Evolutionary conservation across 2,113 vertebrate species (phyloP), one percentile per base, ranked within the genome.

Genomic region (Psittacara wagleri): DNA sequence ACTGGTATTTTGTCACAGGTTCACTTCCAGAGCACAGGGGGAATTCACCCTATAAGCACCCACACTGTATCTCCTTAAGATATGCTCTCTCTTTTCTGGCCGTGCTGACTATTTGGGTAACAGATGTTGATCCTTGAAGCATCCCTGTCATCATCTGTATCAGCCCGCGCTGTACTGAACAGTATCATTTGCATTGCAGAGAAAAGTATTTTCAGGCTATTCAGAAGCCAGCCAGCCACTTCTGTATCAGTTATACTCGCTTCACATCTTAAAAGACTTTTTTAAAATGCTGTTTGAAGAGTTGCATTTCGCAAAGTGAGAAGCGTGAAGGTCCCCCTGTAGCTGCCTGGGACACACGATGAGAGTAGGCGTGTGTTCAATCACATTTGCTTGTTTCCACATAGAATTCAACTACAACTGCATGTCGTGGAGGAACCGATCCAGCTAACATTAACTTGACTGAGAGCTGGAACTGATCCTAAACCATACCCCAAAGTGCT

Each of bases 361-460:
- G 52, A 1, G 9, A 2, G 41, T 67, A 77, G 90, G 76, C 76
- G 57, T 78, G 64, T 41, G 76, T 88, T 93, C 92, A 73, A 20
- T 64, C 88, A 86, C 74, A 86, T 70, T 76, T 91, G 17, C 76
- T 75, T 86, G 70, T 66, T 95, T 94, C 62, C 77, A 86, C 77
- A 44, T 5, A 88, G 80, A 86, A 69, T 74, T 84, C 3, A 16
- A 83, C 73, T 84, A 72, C 80, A 88, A 68, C 94, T 93, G 77
- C 57, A 6, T 37, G 29, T 17, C 2, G 11, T 49, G 76, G 69
- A 93, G 88, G 86, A 94, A 81, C 52, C 1, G 19, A 90, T 93
- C 86, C 92, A 97, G 88, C 90, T 84, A 91, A 55, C 23, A 7
- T 75, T 90, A 92, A 67, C 76, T 86, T 86, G 85, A 83, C 73